phyloP scores from a whole-genome alignment of 2,797 vertebrate species.

The Crypturellus tataupa region DNA sequence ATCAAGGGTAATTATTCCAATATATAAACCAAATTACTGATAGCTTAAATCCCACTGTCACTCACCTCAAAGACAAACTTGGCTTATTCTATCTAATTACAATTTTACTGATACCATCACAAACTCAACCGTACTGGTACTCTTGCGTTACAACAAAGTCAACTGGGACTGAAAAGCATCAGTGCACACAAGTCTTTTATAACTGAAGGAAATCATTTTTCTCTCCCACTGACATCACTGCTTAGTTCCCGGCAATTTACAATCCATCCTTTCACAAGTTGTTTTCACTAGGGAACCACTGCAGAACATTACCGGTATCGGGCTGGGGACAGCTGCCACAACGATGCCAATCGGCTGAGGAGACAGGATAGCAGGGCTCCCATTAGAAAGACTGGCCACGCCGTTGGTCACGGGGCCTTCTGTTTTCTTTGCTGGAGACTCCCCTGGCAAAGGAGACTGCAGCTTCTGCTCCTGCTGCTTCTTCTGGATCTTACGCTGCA shows the following conservation, averaged over 20 bases:
- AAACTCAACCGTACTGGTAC: not conserved
- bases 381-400: conserved; percentile 85
- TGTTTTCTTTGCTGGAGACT: conserved; percentile 85
- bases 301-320: conserved; percentile 88
- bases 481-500: conserved; percentile 98
- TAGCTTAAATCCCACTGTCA: not conserved
- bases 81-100: not conserved
- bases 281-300: not conserved
- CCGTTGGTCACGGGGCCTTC: conserved; percentile 85
- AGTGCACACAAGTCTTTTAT: not conserved
- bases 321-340: conserved; percentile 93
- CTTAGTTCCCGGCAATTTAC: not conserved
- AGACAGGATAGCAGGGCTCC: conserved; percentile 90
- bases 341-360: conserved; percentile 96
- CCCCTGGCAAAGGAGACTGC: conserved; percentile 91
- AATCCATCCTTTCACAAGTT: not conserved
- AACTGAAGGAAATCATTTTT: not conserved
- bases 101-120: not conserved
- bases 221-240: not conserved
- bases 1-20: not conserved
- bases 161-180: not conserved
- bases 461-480: conserved; percentile 98
- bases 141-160: not conserved
- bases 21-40: not conserved
- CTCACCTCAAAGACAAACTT: not conserved